phyloP scores from a whole-genome alignment of 2,797 vertebrate genomes.

The Pangasius krempfi region DNA sequence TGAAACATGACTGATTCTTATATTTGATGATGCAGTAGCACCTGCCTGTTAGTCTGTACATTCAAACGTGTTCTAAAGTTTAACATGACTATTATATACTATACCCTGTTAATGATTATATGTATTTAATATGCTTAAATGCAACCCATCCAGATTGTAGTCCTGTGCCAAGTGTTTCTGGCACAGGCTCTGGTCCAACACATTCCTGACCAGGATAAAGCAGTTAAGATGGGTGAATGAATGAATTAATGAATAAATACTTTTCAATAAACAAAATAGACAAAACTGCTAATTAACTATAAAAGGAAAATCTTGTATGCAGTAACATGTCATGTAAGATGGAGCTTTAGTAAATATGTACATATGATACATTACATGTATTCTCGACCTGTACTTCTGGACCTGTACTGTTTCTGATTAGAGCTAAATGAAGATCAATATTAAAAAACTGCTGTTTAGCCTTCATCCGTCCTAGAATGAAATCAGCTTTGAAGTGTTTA shows the following conservation, averaged over 20 bases:
- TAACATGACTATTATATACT: background rate
- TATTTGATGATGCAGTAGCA: background rate
- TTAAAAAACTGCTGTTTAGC: slow-evolving; percentile 38
- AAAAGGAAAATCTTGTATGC: background rate
- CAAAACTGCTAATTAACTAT: background rate
- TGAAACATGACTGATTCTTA: background rate
- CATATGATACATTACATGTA: background rate
- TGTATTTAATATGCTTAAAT: background rate
- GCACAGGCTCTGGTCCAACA: background rate
- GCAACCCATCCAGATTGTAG: background rate
- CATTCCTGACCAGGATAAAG: background rate
- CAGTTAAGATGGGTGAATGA: background rate
- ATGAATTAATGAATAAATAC: background rate
- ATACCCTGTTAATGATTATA: background rate
- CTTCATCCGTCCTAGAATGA: slow-evolving; percentile 46
- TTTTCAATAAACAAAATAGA: background rate
- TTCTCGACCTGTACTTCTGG: background rate
- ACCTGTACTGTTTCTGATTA: slow-evolving; percentile 15
- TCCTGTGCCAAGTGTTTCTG: background rate
- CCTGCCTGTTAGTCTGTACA: background rate
- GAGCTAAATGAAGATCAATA: slow-evolving; percentile 27
- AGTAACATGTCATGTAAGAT: background rate
- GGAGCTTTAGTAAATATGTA: background rate
- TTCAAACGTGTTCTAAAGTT: background rate
- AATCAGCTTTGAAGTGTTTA: slow-evolving; percentile 57